phyloP scores from a whole-genome alignment of 2,797 vertebrate genomes.

The Simalia tracyae region DNA sequence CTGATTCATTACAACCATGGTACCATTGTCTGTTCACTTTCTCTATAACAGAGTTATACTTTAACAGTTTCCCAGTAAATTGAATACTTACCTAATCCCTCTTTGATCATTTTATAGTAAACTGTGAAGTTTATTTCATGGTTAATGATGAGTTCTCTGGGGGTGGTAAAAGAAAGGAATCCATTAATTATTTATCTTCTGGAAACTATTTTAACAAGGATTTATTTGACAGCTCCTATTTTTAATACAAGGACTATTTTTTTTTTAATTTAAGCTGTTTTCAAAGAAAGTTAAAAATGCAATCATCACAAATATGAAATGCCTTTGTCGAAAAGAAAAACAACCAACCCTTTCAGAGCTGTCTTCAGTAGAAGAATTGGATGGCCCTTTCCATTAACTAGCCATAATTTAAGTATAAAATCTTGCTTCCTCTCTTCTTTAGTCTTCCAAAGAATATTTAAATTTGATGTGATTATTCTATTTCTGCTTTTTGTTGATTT shows the following conservation, averaged over 20 bases:
- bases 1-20: conserved; percentile 54
- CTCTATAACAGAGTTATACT: conserved; percentile 58
- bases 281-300: conserved; percentile 28
- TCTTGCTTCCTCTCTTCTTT: background rate
- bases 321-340: background rate
- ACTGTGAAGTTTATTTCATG: conserved; percentile 68
- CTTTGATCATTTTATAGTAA: conserved; percentile 70
- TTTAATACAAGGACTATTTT: conserved; percentile 25
- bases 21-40: conserved; percentile 48
- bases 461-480: background rate
- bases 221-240: conserved; percentile 59
- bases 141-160: conserved; percentile 56
- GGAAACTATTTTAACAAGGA: conserved; percentile 64
- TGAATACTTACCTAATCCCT: conserved; percentile 70
- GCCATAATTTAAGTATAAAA: background rate
- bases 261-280: conserved; percentile 50
- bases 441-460: background rate
- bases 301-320: background rate
- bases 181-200: conserved; percentile 66
- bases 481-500: background rate
- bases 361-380: background rate
- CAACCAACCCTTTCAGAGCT: background rate
- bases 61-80: conserved; percentile 64
- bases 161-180: conserved; percentile 14
- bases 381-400: background rate